Evolutionary conservation across 2,113 vertebrate species (phyloP), one percentile per base, ranked within the genome.

Genomic region (Peromyscus leucopus): DNA sequence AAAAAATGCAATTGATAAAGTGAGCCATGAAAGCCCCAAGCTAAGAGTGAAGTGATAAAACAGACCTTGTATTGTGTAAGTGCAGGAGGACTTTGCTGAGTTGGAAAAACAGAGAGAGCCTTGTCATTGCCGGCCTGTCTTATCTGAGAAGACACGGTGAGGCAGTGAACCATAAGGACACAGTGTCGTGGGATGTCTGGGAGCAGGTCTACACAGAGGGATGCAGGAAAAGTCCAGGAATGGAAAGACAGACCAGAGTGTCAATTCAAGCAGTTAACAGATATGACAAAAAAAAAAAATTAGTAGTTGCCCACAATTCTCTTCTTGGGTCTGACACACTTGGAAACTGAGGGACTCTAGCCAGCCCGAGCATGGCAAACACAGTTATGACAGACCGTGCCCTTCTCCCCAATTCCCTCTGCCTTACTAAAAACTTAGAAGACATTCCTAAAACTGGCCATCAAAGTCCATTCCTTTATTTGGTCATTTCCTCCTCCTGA

Each of bases 301-400:
- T 5, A 93, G 16, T 36, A n/a, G 57, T 67, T 84, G 65, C 16
- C 7, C 57, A 90, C 55, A 96, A 82, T 94, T 83, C n/a, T 86
- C 74, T 55, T 92, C 57, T 92, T 90, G 15, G 85, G 3, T 42
- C 21, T 87, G 33, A 33, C 13, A 95, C 11, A 83, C 91, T 87
- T 78, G 78, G n/a, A 89, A 96, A 96, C 12, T 33, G 36, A 72
- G 36, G 69, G 69, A n/a, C 69, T n/a, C 69, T n/a, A n/a, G 69
- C 69, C 69, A n/a, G 36, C 69, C 19, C 36, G 16, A 72, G 7
- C 69, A 36, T 16, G 33, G 33, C 67, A 36, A 71, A 36, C 67
- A 71, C 15, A 5, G 15, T 28, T 69, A 15, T 71, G 33, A 15
- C 33, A 71, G 67, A 33, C 33, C 33, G 36, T 36, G 15, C 15